Conservation (phyloP, 2,797 vertebrate genomes). For the Siniperca obscura region DNA sequence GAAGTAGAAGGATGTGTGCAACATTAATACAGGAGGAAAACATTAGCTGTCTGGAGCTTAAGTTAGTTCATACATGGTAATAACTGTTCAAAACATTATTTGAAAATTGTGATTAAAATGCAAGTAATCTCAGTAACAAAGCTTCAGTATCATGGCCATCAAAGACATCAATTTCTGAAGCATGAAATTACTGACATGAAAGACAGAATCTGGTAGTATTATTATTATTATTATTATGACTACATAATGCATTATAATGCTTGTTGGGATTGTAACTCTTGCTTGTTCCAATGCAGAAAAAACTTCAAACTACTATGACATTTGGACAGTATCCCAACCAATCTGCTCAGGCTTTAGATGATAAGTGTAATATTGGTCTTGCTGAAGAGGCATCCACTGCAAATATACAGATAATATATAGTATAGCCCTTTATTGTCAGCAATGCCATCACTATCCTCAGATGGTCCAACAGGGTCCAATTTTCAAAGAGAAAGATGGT, state of each 20-base stretch:
- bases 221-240: conserved; percentile 13
- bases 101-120: neutral
- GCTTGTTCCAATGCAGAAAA: conserved; percentile 21
- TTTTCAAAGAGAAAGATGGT: conserved; percentile 23
- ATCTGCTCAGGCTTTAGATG: conserved; percentile 49
- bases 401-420: conserved; percentile 29
- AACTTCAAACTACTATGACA: conserved; percentile 16
- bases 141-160: neutral
- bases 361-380: conserved; percentile 9
- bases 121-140: neutral
- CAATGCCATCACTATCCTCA: conserved; percentile 7
- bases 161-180: neutral
- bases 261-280: conserved; percentile 18
- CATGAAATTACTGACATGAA: conserved; percentile 1
- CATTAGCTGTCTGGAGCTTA: neutral
- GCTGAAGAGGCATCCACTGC: conserved; percentile 36
- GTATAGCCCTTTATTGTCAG: conserved; percentile 27
- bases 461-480: conserved; percentile 24
- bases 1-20: neutral
- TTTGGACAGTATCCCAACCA: conserved; percentile 43
- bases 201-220: conserved; percentile 9
- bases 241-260: conserved; percentile 9
- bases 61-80: neutral
- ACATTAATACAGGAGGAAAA: neutral
- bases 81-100: neutral